Evolutionary conservation across 2,888 invertebrate genomes (phyloP).

Genomic region (Drosophila nr. medialis): DNA sequence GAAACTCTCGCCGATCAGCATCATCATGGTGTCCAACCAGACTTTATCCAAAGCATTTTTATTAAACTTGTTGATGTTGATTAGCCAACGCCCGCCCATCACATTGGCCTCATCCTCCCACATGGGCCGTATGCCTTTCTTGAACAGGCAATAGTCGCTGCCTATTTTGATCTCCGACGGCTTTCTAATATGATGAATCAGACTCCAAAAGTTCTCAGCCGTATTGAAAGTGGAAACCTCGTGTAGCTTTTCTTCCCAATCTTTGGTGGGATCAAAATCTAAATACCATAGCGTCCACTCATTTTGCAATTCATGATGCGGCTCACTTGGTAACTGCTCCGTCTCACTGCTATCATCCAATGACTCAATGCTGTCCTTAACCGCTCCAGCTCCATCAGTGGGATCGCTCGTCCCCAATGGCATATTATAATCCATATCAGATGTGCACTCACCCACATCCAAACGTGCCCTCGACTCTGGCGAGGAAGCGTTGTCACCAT

Average conservation of each 20-base stretch:
- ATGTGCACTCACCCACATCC: slow-evolving; percentile 9
- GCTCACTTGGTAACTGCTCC: slow-evolving; percentile 85
- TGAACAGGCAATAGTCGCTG: slow-evolving; percentile 91
- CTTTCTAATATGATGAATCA: slow-evolving; percentile 93
- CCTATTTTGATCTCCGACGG: slow-evolving; percentile 91
- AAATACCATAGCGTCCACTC: slow-evolving; percentile 99
- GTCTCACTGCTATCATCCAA: slow-evolving; percentile 7
- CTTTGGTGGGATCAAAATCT: slow-evolving; percentile 92
- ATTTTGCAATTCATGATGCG: slow-evolving; percentile 96
- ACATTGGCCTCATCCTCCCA: slow-evolving; percentile 95
- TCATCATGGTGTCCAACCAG: slow-evolving; percentile 92
- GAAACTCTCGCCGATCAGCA: slow-evolving; percentile 97
- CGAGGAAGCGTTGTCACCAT: slow-evolving; percentile 21
- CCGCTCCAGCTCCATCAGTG: slow-evolving; percentile 7
- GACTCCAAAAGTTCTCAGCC: slow-evolving; percentile 99
- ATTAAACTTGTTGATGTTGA: slow-evolving; percentile 89
- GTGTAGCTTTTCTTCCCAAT: slow-evolving; percentile 96
- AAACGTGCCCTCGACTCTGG: slow-evolving; percentile 34
- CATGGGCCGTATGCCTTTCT: slow-evolving; percentile 91
- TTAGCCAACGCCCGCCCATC: slow-evolving; percentile 93
- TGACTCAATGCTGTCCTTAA: not conserved
- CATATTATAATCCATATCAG: slow-evolving; percentile 12
- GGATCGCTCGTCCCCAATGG: not conserved
- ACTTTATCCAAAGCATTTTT: slow-evolving; percentile 89
- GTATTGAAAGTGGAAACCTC: slow-evolving; percentile 96